A percentile compares a stretch with the other conserved stretches of the same genome.
phyloP scores from a whole-genome alignment of 2,797 vertebrate genomes.

The Phataginus tetradactyla region DNA sequence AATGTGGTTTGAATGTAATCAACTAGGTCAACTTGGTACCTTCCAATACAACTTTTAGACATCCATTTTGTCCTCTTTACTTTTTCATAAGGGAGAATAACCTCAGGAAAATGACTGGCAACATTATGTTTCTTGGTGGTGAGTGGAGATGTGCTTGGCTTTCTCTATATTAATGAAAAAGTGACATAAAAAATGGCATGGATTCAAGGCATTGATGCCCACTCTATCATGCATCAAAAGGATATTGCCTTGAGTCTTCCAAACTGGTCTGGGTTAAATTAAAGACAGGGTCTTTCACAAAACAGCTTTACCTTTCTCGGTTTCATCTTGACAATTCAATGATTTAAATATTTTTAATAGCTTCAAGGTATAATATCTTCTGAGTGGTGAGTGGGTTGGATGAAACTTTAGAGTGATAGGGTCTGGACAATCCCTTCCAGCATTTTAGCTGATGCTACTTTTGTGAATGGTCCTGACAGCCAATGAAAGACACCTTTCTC shows the following conservation, averaged over 20 bases:
- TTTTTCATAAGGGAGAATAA: not conserved
- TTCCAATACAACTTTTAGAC: not conserved
- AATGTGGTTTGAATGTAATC: not conserved
- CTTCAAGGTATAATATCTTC: slow-evolving; percentile 59
- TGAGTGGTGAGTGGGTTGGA: not conserved
- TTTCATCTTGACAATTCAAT: slow-evolving; percentile 66
- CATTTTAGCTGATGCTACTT: slow-evolving; percentile 28
- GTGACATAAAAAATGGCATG: slow-evolving; percentile 56
- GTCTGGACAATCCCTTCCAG: slow-evolving; percentile 35
- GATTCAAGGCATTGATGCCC: not conserved
- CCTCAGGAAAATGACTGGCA: not conserved
- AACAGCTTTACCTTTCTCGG: slow-evolving; percentile 45
- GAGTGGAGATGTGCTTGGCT: not conserved
- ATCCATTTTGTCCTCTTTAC: not conserved
- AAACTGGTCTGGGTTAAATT: not conserved
- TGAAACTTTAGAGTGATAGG: slow-evolving; percentile 43
- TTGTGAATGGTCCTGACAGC: slow-evolving; percentile 13
- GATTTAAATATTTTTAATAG: slow-evolving; percentile 69
- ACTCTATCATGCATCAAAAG: not conserved
- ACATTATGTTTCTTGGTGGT: slow-evolving; percentile 1
- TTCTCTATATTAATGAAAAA: slow-evolving; percentile 55
- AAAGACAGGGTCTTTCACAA: slow-evolving; percentile 46
- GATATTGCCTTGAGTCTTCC: not conserved
- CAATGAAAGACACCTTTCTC: not conserved
- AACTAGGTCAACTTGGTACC: not conserved